Evolutionary conservation across 2,888 invertebrate genomes (phyloP), one percentile per base, ranked within the genome.

Genomic region (Eupithecia abbreviata): DNA sequence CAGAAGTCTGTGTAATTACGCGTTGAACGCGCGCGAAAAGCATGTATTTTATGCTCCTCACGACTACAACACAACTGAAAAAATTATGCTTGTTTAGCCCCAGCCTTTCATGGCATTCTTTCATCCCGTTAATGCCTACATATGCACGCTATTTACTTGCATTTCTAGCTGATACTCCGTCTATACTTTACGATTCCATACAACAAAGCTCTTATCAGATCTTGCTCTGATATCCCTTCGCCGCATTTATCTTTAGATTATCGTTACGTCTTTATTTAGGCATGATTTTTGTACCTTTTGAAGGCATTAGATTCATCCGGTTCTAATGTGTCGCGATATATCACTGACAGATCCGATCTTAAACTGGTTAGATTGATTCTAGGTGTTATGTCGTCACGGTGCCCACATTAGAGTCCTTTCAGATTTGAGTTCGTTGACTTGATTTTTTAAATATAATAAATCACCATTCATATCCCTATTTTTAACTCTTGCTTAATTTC

Each of bases 181-280:
- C 78, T 78, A 70, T 74, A 42, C 74, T 12, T 58, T 70, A 72
- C 47, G 4, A 4, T 42, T 66, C 71, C 49, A 72, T 12, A 41
- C n/a, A 18, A 42, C 42, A 47, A 5, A 62, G 43, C 30, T 72
- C 72, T 76, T 76, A 76, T 76, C 78, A 66, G 78, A 78, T 89
- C 90, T 81, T 81, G 84, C 85, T 84, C 86, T 87, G 91, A 92
- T 91, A 88, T 85, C 87, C 87, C 87, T 88, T 88, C 85, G 87
- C 89, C 86, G 87, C 91, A 93, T 93, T 90, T 91, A 93, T 93
- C 90, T 90, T 88, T 81, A 91, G 92, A 93, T 93, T 92, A 93
- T 92, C 90, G 84, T 87, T 88, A 93, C 90, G 90, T 91, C 93
- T 93, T 90, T 89, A 92, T 91, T 91, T 89, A 86, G 87, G 84